Conservation (phyloP, 2,797 vertebrate genomes). For the Esox masquinongy region DNA sequence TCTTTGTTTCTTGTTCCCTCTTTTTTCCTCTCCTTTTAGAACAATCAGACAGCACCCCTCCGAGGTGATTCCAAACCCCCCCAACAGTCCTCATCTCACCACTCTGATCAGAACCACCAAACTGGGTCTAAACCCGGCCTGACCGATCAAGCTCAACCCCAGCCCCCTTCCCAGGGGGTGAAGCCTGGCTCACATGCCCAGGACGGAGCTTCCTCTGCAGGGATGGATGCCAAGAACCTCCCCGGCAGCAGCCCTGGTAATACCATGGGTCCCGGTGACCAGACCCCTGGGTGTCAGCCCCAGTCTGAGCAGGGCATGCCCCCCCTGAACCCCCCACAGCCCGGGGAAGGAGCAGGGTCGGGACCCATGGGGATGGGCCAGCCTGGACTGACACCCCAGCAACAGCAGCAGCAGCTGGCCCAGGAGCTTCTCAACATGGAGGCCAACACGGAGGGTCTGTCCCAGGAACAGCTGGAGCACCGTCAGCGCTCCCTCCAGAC, state of each 20-base stretch:
- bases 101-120: conserved; percentile 89
- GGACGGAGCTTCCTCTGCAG: conserved; percentile 81
- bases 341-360: conserved; percentile 64
- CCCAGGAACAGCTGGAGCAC: conserved; percentile 89
- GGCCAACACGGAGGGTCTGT: conserved; percentile 95
- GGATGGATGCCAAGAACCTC: conserved; percentile 89
- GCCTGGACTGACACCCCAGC: conserved; percentile 74
- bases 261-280: conserved; percentile 83
- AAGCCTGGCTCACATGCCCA: conserved; percentile 82
- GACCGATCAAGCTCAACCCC: conserved; percentile 74
- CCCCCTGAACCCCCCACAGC: conserved; percentile 67
- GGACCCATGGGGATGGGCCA: conserved; percentile 60
- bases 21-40: conserved; percentile 74
- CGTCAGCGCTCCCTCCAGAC: conserved; percentile 80
- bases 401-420: conserved; percentile 85
- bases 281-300: conserved; percentile 74
- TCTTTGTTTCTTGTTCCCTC: neutral
- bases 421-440: conserved; percentile 89
- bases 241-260: conserved; percentile 87
- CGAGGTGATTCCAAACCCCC: conserved; percentile 88
- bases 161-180: conserved; percentile 80
- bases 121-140: conserved; percentile 87
- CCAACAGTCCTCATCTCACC: conserved; percentile 77
- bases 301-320: conserved; percentile 73
- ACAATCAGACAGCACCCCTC: conserved; percentile 86